Evolutionary conservation across 2,797 vertebrate genomes (phyloP).

Genomic region (Dicrostonyx torquatus): DNA sequence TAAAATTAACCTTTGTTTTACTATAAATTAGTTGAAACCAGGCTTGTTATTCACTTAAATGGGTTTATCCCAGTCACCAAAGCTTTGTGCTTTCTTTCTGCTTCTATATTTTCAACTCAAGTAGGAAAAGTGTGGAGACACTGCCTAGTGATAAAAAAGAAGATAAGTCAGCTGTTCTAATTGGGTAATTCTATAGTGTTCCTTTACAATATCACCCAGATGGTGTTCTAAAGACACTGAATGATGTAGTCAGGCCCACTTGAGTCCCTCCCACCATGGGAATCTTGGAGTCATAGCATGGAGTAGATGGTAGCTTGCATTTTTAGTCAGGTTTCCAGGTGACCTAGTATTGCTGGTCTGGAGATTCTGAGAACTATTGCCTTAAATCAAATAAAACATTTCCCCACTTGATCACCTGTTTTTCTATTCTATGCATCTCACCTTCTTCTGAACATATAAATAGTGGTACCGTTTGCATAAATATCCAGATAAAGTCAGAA

Average conservation of each 20-base stretch:
- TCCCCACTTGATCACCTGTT: background rate
- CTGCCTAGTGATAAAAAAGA: background rate
- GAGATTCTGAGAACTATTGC: background rate
- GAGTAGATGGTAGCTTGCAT: background rate
- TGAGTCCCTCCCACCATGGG: background rate
- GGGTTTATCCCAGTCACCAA: background rate
- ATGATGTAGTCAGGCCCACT: background rate
- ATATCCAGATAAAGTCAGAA: background rate
- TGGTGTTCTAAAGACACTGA: background rate
- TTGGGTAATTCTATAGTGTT: background rate
- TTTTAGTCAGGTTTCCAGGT: background rate
- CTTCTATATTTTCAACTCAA: background rate
- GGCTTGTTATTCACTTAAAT: conserved; percentile 6
- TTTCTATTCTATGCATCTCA: background rate
- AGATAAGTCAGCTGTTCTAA: background rate
- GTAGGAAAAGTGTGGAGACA: background rate
- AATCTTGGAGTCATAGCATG: background rate
- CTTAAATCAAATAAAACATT: background rate
- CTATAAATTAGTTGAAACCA: background rate
- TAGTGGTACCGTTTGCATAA: background rate
- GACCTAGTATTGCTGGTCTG: background rate
- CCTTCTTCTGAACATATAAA: background rate
- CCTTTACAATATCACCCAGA: background rate
- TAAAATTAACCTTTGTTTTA: conserved; percentile 44
- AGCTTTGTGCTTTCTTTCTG: background rate